Evolutionary conservation across 1,140 invertebrate genomes (phyloP).

Genomic region (Cheumatopsyche charites): DNA sequence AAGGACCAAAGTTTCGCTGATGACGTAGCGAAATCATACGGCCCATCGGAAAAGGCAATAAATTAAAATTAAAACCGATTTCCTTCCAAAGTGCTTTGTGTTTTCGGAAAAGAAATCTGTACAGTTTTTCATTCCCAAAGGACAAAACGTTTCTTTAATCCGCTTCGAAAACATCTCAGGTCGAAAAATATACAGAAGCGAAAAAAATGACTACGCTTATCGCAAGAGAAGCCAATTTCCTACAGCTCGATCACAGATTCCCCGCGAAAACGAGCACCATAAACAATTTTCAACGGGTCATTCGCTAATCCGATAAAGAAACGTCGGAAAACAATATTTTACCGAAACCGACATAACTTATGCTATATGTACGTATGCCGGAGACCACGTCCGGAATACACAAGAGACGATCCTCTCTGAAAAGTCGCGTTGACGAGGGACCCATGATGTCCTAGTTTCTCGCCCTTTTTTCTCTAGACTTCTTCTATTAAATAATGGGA

Average conservation of each 20-base stretch:
- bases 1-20: not conserved
- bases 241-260: conserved; percentile 4
- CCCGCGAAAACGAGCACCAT: conserved; percentile 6
- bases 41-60: not conserved
- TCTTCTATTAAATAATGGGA: too few species aligned
- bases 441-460: too few species aligned
- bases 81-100: too few species aligned
- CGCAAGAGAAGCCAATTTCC: conserved; percentile 6
- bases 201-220: not conserved
- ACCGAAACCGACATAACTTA: not conserved
- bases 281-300: conserved; percentile 19
- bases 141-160: not conserved
- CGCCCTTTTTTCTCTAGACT: too few species aligned
- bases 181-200: not conserved
- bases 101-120: too few species aligned
- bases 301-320: conserved; percentile 18
- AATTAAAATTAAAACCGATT: not conserved
- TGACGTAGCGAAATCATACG: not conserved
- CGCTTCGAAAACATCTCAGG: not conserved
- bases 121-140: too few species aligned
- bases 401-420: not conserved
- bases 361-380: not conserved
- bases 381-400: not conserved
- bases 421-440: too few species aligned
- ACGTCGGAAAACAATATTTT: not conserved